Evolutionary conservation across 2,113 vertebrate species (phyloP).

Genomic region (Plotosus lineatus): DNA sequence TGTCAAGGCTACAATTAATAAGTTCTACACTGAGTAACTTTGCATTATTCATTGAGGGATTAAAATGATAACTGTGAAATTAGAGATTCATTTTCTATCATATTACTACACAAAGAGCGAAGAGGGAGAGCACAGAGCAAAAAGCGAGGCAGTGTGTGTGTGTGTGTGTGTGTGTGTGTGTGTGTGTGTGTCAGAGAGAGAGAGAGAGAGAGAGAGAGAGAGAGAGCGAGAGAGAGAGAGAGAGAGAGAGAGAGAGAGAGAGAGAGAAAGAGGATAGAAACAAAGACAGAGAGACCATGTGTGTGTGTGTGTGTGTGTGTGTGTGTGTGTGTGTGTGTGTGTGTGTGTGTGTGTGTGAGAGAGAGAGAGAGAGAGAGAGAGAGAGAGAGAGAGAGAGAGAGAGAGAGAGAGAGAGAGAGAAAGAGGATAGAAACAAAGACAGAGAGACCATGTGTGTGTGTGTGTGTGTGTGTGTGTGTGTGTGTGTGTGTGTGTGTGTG

Average conservation of each 20-base stretch:
- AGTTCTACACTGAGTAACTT: slow-evolving; percentile 51
- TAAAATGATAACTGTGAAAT: slow-evolving; percentile 55
- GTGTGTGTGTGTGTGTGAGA: slow-evolving; percentile 13
- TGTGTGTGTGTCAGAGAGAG: slow-evolving; percentile 32
- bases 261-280: slow-evolving; percentile 31
- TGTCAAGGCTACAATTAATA: slow-evolving; percentile 47
- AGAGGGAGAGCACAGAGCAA: slow-evolving; percentile 16
- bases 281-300: slow-evolving; percentile 41
- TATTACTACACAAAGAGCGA: slow-evolving; percentile 17
- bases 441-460: slow-evolving; percentile 38
- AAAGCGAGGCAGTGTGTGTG: neutral
- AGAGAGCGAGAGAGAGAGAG: slow-evolving; percentile 18
- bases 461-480: slow-evolving; percentile 33
- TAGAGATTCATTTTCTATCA: slow-evolving; percentile 49
- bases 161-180: neutral
- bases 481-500: slow-evolving; percentile 8
- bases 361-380: slow-evolving; percentile 23
- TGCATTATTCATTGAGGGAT: slow-evolving; percentile 50
- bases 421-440: slow-evolving; percentile 22
- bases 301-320: slow-evolving; percentile 33
- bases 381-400: slow-evolving; percentile 14
- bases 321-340: slow-evolving; percentile 14
- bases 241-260: slow-evolving; percentile 13
- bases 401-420: slow-evolving; percentile 3
- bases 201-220: slow-evolving; percentile 16